These are phyloP conservation scores for Chaenogobius annularis DNA, from an alignment of 2,113 vertebrate genomes.

Conservation along the genomic window DNA sequence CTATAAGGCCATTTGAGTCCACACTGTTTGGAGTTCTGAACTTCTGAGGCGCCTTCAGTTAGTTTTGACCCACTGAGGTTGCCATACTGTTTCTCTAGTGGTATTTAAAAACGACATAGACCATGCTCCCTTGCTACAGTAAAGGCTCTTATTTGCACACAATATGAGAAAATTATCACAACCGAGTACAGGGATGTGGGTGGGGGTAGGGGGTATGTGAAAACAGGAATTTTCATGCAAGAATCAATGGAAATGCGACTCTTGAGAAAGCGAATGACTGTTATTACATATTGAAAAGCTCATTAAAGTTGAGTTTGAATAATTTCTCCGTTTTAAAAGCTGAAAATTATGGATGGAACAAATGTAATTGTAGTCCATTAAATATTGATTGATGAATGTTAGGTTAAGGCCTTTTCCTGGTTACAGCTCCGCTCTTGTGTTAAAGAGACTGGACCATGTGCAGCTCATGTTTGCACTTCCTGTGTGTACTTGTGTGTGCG, in stretches of 20 bases:
- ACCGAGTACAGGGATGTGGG: too few relatives aligned
- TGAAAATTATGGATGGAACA: background rate
- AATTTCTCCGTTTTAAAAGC: too few relatives aligned
- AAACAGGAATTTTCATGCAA: too few relatives aligned
- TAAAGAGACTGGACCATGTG: background rate
- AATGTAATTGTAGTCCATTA: background rate
- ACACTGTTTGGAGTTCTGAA: background rate
- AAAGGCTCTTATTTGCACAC: too few relatives aligned
- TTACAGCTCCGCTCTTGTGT: background rate
- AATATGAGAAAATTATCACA: background rate
- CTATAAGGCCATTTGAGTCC: background rate
- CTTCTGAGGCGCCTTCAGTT: background rate
- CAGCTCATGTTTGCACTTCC: constrained; percentile 16
- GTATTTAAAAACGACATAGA: background rate
- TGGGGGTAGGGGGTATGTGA: too few relatives aligned
- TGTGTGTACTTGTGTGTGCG: constrained; percentile 40
- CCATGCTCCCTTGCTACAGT: background rate
- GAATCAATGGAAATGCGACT: too few relatives aligned
- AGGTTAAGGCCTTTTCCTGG: background rate
- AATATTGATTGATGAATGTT: constrained; percentile 1
- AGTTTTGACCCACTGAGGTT: background rate
- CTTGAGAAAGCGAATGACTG: too few relatives aligned
- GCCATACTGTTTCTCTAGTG: background rate
- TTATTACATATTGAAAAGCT: too few relatives aligned
- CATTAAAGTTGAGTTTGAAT: too few relatives aligned